Conservation (phyloP, 2,888 invertebrate species). For the Chalcis sispes region DNA sequence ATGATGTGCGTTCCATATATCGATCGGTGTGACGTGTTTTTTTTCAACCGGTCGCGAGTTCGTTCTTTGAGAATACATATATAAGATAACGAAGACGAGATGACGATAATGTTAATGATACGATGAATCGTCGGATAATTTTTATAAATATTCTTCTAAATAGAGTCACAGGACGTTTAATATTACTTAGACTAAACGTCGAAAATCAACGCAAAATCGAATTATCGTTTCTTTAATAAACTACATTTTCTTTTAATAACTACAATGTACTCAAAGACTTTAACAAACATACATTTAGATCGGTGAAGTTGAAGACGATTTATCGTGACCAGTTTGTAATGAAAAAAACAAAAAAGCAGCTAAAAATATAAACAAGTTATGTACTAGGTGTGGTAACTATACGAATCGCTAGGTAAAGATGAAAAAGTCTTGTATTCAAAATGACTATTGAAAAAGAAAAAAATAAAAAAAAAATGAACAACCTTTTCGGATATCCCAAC, state of each 20-base stretch:
- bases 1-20: conserved; percentile 1
- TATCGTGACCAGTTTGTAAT: no score
- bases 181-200: no score
- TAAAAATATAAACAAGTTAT: conserved; percentile 47
- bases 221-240: no score
- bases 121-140: conserved; percentile 1
- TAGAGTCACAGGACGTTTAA: no score
- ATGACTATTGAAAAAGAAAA: conserved; percentile 45
- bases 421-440: conserved; percentile 43
- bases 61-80: background rate
- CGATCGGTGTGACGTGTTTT: conserved; percentile 6
- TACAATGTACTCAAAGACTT: background rate
- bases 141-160: no score
- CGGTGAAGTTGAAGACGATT: no score
- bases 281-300: background rate
- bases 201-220: no score
- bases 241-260: conserved; percentile 7
- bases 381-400: conserved; percentile 65
- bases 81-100: background rate
- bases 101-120: background rate
- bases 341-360: background rate
- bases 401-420: conserved; percentile 60
- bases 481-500: no score
- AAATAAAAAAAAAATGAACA: no score
- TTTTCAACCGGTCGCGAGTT: background rate